Conservation (phyloP, 2,797 vertebrate species). For the Paratrypauchen microcephalus region DNA sequence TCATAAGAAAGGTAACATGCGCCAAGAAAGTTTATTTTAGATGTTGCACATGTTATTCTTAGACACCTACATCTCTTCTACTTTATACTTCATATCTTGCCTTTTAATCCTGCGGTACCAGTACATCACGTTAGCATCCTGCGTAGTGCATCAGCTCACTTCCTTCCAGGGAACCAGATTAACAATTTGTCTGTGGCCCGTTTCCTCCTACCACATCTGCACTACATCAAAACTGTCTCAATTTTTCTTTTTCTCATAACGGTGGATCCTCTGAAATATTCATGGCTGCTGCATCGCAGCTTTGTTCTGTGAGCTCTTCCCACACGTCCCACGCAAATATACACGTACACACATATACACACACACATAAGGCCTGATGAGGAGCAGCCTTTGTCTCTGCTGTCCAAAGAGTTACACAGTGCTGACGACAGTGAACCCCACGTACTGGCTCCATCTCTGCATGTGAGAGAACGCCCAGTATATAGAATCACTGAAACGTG, state of each 20-base stretch:
- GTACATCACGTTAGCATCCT: background rate
- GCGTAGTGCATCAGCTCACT: slow-evolving; percentile 5
- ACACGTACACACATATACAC: slow-evolving; percentile 37
- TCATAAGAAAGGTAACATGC: background rate
- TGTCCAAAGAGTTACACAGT: slow-evolving; percentile 57
- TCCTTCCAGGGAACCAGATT: slow-evolving; percentile 19
- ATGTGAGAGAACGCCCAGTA: background rate
- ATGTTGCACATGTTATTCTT: background rate
- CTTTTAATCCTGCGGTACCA: background rate
- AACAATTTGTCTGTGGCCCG: slow-evolving; percentile 19
- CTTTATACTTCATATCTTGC: background rate
- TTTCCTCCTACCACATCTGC: slow-evolving; percentile 24
- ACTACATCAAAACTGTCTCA: slow-evolving; percentile 11
- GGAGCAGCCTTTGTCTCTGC: slow-evolving; percentile 35
- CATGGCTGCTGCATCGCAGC: slow-evolving; percentile 50
- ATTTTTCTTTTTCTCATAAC: slow-evolving; percentile 42
- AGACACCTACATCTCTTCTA: background rate
- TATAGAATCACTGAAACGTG: too few species aligned
- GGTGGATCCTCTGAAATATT: slow-evolving; percentile 55
- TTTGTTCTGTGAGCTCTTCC: slow-evolving; percentile 32
- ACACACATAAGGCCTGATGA: slow-evolving; percentile 16
- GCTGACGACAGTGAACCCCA: slow-evolving; percentile 35
- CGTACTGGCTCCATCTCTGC: slow-evolving; percentile 34
- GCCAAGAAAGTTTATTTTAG: background rate
- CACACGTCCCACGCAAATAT: slow-evolving; percentile 54